Conservation (phyloP, 2,113 vertebrate genomes). For the Anarrhichthys ocellatus region DNA sequence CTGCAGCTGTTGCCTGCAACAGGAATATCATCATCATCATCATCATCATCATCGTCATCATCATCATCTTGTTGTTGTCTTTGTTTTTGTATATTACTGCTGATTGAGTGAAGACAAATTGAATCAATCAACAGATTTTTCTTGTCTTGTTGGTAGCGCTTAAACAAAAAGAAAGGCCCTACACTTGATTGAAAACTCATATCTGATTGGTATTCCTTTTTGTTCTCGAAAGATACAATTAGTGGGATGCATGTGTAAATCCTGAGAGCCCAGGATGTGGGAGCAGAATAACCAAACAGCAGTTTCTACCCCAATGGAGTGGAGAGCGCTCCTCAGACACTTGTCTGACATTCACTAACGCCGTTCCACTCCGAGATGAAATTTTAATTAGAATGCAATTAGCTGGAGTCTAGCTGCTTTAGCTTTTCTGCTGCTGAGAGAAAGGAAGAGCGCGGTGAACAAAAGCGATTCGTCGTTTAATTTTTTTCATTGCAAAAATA, state of each 20-base stretch:
- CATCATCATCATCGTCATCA: slow-evolving; percentile 55
- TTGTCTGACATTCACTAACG: slow-evolving; percentile 81
- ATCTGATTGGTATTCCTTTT: slow-evolving; percentile 76
- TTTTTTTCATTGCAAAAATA: slow-evolving; percentile 64
- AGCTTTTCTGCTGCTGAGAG: slow-evolving; percentile 45
- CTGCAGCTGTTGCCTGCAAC: slow-evolving; percentile 64
- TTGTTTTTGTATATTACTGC: slow-evolving; percentile 19
- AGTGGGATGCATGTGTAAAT: slow-evolving; percentile 58
- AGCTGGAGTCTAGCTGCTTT: slow-evolving; percentile 51
- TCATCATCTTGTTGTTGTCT: slow-evolving; percentile 27
- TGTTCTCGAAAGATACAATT: slow-evolving; percentile 75
- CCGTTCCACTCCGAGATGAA: slow-evolving; percentile 73
- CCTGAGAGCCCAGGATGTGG: slow-evolving; percentile 54
- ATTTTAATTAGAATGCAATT: slow-evolving; percentile 84
- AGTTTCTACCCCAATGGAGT: slow-evolving; percentile 58
- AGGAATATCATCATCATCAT: slow-evolving; percentile 50
- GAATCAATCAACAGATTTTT: slow-evolving; percentile 50
- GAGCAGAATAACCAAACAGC: slow-evolving; percentile 75
- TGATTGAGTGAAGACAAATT: slow-evolving; percentile 53
- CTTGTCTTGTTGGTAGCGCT: slow-evolving; percentile 20
- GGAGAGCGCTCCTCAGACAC: slow-evolving; percentile 66
- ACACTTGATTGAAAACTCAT: slow-evolving; percentile 71
- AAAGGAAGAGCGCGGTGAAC: slow-evolving; percentile 43
- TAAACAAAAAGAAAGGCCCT: slow-evolving; percentile 15
- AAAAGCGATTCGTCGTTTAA: slow-evolving; percentile 38